These are phyloP conservation scores for Siphlonurus alternatus DNA, from an alignment of 2,888 invertebrate species.

Conservation along the genomic window DNA sequence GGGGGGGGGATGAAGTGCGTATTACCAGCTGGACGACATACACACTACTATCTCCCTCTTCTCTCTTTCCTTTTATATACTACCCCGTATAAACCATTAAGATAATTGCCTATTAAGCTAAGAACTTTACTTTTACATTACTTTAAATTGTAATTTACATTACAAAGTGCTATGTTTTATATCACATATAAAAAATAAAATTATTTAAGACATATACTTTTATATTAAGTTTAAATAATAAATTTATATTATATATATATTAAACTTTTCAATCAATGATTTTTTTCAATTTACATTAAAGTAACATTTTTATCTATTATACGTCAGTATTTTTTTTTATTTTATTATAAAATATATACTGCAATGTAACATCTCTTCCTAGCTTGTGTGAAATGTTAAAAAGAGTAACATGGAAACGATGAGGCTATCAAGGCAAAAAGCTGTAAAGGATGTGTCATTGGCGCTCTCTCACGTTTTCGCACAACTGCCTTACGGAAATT, in stretches of 20 bases:
- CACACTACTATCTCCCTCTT: no score
- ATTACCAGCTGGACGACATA: no score
- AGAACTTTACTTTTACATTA: not conserved
- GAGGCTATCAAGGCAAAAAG: not conserved
- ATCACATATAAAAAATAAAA: no score
- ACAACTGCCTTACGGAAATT: slow-evolving; percentile 3
- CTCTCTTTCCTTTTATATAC: no score
- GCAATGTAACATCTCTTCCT: no score
- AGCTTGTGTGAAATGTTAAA: no score
- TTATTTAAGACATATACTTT: not conserved
- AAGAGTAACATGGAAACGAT: not conserved
- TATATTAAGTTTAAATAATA: not conserved
- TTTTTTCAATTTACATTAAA: not conserved
- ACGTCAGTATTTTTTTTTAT: not conserved
- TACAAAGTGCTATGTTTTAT: not conserved
- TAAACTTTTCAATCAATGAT: not conserved
- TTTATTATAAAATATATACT: no score
- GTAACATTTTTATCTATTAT: not conserved
- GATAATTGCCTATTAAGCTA: not conserved
- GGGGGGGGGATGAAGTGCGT: no score
- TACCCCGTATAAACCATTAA: not conserved
- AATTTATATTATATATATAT: not conserved
- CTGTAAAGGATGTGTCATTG: not conserved
- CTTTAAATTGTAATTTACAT: not conserved
- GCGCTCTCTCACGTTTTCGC: not conserved